Conservation (phyloP, 2,797 vertebrate genomes). For the Propithecus perrieri region DNA sequence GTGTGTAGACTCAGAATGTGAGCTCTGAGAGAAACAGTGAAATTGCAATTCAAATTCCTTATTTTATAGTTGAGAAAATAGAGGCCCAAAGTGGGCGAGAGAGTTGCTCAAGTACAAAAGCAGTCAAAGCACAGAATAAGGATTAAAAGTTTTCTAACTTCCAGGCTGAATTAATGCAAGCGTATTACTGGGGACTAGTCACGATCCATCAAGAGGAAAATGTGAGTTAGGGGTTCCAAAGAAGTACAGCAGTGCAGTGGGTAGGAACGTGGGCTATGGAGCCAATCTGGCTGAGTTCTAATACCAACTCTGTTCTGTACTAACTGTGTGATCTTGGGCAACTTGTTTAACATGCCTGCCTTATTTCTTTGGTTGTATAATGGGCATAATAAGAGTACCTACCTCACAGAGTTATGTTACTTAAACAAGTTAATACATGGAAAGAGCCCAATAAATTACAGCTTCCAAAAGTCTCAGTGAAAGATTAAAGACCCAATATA, state of each 20-base stretch:
- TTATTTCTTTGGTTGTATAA: slow-evolving; percentile 18
- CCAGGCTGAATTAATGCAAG: background rate
- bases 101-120: background rate
- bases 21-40: background rate
- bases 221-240: background rate
- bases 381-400: background rate
- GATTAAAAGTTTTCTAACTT: background rate
- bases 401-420: background rate
- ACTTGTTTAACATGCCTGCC: background rate
- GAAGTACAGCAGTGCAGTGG: background rate
- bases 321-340: background rate
- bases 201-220: background rate
- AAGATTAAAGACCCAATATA: background rate
- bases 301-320: background rate
- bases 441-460: background rate
- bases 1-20: background rate
- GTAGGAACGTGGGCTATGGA: background rate
- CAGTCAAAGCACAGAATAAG: background rate
- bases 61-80: background rate
- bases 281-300: background rate
- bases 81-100: background rate
- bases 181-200: background rate
- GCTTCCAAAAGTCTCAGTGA: background rate
- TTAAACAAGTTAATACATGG: slow-evolving; percentile 18
- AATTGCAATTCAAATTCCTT: background rate